phyloP scores from a whole-genome alignment of 1,140 invertebrate genomes.

The Epicauta chinensis region DNA sequence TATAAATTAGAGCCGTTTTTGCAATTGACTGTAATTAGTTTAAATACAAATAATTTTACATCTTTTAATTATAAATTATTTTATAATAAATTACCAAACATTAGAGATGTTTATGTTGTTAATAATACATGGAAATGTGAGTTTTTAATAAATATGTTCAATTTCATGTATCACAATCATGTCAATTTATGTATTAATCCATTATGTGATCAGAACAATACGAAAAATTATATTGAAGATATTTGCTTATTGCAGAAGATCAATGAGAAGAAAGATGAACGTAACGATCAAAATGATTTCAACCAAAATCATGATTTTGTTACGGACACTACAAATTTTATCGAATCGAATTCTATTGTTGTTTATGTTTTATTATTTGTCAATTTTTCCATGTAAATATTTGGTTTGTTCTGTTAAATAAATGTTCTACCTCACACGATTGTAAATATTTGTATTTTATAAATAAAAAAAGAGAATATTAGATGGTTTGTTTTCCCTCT shows the following conservation, averaged over 20 bases:
- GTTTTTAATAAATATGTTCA: constrained; percentile 31
- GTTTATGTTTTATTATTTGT: constrained; percentile 14
- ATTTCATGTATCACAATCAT: constrained; percentile 27
- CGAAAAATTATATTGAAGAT: constrained; percentile 22
- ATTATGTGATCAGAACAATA: constrained; percentile 26
- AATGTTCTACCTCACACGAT: constrained; percentile 18
- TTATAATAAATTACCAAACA: constrained; percentile 31
- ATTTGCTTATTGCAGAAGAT: constrained; percentile 14
- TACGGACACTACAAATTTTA: constrained; percentile 12
- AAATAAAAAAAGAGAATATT: background rate
- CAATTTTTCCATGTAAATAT: constrained; percentile 11
- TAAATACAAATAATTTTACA: constrained; percentile 33
- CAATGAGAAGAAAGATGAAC: background rate
- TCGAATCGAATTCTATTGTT: constrained; percentile 2
- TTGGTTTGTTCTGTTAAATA: constrained; percentile 13
- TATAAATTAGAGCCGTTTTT: constrained; percentile 24
- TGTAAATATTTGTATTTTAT: background rate
- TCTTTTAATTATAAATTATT: constrained; percentile 29
- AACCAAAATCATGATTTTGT: constrained; percentile 23
- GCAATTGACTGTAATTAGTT: constrained; percentile 26
- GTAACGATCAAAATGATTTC: constrained; percentile 11
- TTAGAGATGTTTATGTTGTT: constrained; percentile 31
- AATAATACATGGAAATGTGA: constrained; percentile 33
- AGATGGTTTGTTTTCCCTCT: no score
- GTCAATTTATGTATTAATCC: constrained; percentile 26